These are phyloP conservation scores for Sitta carolinensis DNA, from an alignment of 2,797 vertebrate genomes.

Conservation along the genomic window DNA sequence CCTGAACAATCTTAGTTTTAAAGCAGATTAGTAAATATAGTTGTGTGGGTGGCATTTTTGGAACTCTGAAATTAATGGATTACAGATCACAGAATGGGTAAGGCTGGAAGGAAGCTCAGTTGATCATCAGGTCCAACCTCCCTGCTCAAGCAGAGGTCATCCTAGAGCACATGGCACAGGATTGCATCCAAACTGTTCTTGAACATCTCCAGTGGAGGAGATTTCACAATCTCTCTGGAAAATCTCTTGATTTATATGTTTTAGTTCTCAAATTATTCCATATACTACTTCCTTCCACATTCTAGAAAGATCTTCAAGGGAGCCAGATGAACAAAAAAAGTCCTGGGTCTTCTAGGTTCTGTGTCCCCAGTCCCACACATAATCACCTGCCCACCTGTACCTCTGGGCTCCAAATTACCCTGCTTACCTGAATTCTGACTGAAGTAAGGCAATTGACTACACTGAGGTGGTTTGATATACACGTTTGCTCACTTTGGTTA, in stretches of 20 bases:
- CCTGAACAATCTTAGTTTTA: background rate
- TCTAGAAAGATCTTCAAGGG: background rate
- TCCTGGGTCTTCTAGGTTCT: background rate
- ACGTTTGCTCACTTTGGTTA: background rate
- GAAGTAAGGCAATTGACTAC: background rate
- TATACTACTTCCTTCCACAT: background rate
- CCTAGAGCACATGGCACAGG: too few relatives aligned
- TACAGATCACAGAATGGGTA: background rate
- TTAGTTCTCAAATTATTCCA: background rate
- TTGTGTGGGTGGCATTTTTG: background rate
- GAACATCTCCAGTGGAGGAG: background rate
- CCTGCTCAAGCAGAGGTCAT: background rate
- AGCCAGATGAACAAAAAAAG: background rate
- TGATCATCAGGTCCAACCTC: background rate
- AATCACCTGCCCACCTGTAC: background rate
- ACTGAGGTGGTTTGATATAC: background rate
- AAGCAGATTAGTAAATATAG: background rate
- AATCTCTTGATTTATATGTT: background rate
- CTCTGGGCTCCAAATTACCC: background rate
- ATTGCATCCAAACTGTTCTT: background rate
- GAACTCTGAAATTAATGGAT: background rate
- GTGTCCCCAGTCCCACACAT: fast-evolving
- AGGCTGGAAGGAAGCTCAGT: background rate
- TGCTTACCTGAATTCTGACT: background rate
- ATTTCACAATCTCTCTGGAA: background rate